A percentile compares a stretch with the other conserved stretches of the same genome.
phyloP scores from a whole-genome alignment of 92 coral and sea anemone species.

The Phymanthus crucifer region DNA sequence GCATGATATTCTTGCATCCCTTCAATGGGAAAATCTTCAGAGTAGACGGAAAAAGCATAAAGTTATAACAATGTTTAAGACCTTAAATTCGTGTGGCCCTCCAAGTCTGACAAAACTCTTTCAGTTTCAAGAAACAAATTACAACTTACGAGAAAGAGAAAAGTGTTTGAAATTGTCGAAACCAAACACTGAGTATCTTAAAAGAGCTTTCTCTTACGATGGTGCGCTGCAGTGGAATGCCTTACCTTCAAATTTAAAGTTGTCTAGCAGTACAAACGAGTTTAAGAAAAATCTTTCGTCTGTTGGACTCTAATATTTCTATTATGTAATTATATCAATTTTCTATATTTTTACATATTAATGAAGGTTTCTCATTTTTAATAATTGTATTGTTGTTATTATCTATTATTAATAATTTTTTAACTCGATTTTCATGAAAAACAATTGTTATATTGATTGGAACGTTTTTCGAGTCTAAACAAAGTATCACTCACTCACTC shows the following conservation, averaged over 20 bases:
- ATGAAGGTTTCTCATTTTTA: not conserved
- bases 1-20: too few species aligned
- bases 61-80: too few species aligned
- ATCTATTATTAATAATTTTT: too few species aligned
- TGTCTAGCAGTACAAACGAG: not conserved
- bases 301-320: not conserved
- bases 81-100: too few species aligned
- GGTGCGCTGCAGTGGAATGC: not conserved
- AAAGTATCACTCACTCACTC: too few species aligned
- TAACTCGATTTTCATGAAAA: not conserved
- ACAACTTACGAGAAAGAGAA: not conserved
- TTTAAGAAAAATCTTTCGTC: not conserved
- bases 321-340: too few species aligned
- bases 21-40: too few species aligned
- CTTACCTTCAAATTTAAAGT: not conserved
- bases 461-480: too few species aligned
- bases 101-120: not conserved
- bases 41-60: too few species aligned
- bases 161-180: not conserved
- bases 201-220: not conserved
- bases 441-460: not conserved
- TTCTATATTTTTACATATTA: too few species aligned
- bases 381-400: too few species aligned
- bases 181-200: not conserved
- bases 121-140: not conserved